A percentile compares a stretch with the other conserved stretches of the same genome.
These are phyloP conservation scores for Phlogophora meticulosa DNA, from an alignment of 2,888 invertebrate species.

Conservation along the genomic window DNA sequence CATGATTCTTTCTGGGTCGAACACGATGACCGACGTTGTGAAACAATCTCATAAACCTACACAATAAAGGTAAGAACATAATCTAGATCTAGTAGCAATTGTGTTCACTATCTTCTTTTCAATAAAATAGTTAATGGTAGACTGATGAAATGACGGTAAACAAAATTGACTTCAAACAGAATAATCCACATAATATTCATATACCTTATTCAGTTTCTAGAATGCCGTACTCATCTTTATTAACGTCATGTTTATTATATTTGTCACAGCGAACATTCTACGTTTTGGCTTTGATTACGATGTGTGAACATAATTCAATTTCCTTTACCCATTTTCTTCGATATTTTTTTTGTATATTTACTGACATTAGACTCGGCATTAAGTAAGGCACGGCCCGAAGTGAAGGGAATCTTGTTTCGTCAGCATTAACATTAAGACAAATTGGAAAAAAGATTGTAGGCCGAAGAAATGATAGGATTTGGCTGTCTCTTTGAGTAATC, in stretches of 20 bases:
- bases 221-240: conserved; percentile 17
- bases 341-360: conserved; percentile 63
- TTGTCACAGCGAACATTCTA: conserved; percentile 33
- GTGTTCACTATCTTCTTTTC: too few species aligned
- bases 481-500: conserved; percentile 84
- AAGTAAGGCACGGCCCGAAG: conserved; percentile 59
- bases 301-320: conserved; percentile 59
- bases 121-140: neutral
- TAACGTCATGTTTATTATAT: conserved; percentile 25
- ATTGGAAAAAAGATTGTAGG: conserved; percentile 81
- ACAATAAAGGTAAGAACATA: too few species aligned
- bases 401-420: conserved; percentile 67
- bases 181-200: too few species aligned
- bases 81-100: neutral
- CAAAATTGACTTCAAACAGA: neutral
- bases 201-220: neutral
- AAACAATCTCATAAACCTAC: neutral
- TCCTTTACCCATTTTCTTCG: conserved; percentile 57
- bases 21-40: neutral
- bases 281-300: conserved; percentile 52
- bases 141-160: neutral
- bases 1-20: neutral
- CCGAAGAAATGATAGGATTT: conserved; percentile 80
- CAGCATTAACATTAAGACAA: conserved; percentile 75
- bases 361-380: conserved; percentile 59